phyloP scores from a whole-genome alignment of 2,888 invertebrate genomes.

The Thymelicus acteon region DNA sequence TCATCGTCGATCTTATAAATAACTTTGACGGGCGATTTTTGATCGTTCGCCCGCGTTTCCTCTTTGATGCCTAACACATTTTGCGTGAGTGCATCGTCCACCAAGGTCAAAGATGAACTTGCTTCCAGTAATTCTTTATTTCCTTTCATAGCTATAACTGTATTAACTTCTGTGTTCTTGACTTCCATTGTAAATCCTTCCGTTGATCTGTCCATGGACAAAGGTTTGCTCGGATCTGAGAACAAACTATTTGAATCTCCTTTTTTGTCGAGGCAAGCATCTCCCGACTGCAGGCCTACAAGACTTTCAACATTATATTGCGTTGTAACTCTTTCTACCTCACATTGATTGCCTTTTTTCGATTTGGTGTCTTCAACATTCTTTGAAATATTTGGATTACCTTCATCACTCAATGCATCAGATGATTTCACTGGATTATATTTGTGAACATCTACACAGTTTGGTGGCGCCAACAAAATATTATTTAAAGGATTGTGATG shows the following conservation, averaged over 20 bases:
- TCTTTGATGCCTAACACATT: slow-evolving; percentile 44
- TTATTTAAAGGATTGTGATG: slow-evolving; percentile 72
- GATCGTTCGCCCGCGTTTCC: slow-evolving; percentile 24
- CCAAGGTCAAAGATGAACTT: slow-evolving; percentile 67
- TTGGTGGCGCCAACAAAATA: slow-evolving; percentile 48
- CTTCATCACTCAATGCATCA: slow-evolving; percentile 16
- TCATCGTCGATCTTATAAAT: slow-evolving; percentile 49
- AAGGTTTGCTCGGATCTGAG: slow-evolving; percentile 47
- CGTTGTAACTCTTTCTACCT: slow-evolving; percentile 37
- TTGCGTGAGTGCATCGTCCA: slow-evolving; percentile 57
- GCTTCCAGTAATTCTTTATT: slow-evolving; percentile 62
- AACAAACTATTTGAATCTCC: slow-evolving; percentile 41
- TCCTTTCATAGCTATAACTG: slow-evolving; percentile 67
- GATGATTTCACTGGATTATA: slow-evolving; percentile 55
- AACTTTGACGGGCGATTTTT: slow-evolving; percentile 49
- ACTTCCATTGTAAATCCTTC: slow-evolving; percentile 46
- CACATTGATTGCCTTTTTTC: slow-evolving; percentile 28
- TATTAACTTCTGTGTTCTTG: slow-evolving; percentile 62
- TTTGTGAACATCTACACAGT: slow-evolving; percentile 52
- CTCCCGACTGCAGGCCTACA: slow-evolving; percentile 43
- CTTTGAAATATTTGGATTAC: slow-evolving; percentile 7
- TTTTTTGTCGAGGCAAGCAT: slow-evolving; percentile 40
- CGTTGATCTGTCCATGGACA: slow-evolving; percentile 52
- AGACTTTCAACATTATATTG: slow-evolving; percentile 41
- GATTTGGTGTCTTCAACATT: slow-evolving; percentile 9